phyloP scores from a whole-genome alignment of 2,888 invertebrate genomes.

The Thereva unica region DNA sequence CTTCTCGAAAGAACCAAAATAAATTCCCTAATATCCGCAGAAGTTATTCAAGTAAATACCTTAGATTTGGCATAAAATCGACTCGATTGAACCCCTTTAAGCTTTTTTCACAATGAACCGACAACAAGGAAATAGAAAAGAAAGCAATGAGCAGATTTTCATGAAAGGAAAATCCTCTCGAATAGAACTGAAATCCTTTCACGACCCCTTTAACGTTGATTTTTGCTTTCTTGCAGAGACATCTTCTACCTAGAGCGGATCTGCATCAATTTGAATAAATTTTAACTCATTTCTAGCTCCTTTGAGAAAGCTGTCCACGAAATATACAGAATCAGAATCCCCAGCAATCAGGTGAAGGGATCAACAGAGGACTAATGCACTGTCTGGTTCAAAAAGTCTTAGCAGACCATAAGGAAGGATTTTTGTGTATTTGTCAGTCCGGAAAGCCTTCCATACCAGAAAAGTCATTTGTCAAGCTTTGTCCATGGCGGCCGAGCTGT shows the following conservation, averaged over 20 bases:
- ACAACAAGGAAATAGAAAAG: slow-evolving; percentile 25
- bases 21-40: too few species aligned
- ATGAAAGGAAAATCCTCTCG: slow-evolving; percentile 31
- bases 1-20: too few species aligned
- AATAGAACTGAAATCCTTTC: slow-evolving; percentile 33
- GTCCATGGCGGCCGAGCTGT: slow-evolving; percentile 13
- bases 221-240: slow-evolving; percentile 27
- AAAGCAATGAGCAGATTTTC: slow-evolving; percentile 24
- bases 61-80: slow-evolving; percentile 25
- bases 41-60: neutral
- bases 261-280: slow-evolving; percentile 36
- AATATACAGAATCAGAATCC: slow-evolving; percentile 1
- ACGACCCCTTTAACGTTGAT: slow-evolving; percentile 26
- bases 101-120: slow-evolving; percentile 19
- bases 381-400: neutral
- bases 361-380: slow-evolving; percentile 9
- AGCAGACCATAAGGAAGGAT: neutral
- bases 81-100: slow-evolving; percentile 25
- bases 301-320: slow-evolving; percentile 15
- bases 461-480: slow-evolving; percentile 33
- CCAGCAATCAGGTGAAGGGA: slow-evolving; percentile 21
- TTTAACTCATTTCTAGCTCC: slow-evolving; percentile 25
- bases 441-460: slow-evolving; percentile 11
- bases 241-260: slow-evolving; percentile 33
- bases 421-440: neutral